Percentiles rank a stretch among this genome's conserved stretches.
phyloP scores from a whole-genome alignment of 1,140 invertebrate species.

The Lamellibrachia luymesi region DNA sequence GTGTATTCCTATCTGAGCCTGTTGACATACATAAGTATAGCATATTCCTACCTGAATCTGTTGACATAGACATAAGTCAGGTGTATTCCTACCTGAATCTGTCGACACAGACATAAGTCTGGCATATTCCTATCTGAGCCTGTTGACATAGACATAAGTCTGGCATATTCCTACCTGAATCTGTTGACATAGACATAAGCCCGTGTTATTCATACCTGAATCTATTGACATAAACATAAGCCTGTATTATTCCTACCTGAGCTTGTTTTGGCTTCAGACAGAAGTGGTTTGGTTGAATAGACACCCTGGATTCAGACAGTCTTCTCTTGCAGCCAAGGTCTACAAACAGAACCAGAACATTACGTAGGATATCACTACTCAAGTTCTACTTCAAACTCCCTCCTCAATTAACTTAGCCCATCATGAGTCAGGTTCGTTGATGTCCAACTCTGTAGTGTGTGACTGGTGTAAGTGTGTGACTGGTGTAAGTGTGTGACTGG shows the following conservation, averaged over 20 bases:
- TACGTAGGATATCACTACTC: neutral
- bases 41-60: neutral
- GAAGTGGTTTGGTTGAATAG: conserved; percentile 37
- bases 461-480: no score
- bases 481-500: no score
- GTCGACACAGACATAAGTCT: no score
- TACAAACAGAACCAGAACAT: conserved; percentile 24
- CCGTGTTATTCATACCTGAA: neutral
- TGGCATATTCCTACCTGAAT: neutral
- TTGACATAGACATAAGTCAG: neutral
- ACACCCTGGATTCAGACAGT: conserved; percentile 25
- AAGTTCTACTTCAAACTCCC: neutral
- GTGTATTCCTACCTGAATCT: no score
- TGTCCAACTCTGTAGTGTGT: no score
- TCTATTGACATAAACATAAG: neutral
- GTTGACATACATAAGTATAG: neutral
- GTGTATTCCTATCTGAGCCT: neutral
- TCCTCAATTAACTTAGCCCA: no score
- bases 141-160: no score
- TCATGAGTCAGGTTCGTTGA: no score
- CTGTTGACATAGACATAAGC: neutral
- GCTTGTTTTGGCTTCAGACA: conserved; percentile 28
- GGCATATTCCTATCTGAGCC: no score
- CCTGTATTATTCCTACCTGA: conserved; percentile 24
- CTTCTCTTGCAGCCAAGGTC: conserved; percentile 32